These are phyloP conservation scores for Chascanopsetta lugubris DNA, from an alignment of 2,113 vertebrate species.

Conservation along the genomic window DNA sequence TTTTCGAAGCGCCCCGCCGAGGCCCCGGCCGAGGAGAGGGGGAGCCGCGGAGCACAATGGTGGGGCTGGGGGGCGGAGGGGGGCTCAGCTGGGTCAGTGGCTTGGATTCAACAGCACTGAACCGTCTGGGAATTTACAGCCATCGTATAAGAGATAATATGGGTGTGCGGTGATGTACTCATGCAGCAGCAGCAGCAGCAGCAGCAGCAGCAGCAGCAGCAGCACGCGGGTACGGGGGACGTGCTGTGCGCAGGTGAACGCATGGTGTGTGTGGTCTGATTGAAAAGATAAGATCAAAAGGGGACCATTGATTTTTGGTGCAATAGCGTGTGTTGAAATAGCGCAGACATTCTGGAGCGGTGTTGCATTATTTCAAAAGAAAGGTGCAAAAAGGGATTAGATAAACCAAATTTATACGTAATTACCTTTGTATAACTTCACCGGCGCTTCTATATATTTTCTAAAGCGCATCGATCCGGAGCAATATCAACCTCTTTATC, in stretches of 20 bases:
- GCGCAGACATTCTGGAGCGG: background rate
- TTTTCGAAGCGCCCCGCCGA: conserved; percentile 61
- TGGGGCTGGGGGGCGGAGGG: too few species aligned
- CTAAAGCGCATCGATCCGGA: background rate
- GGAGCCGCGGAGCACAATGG: conserved; percentile 55
- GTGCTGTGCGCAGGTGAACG: conserved; percentile 8
- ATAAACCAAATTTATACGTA: background rate
- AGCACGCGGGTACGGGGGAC: conserved; percentile 23
- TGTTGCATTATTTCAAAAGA: background rate
- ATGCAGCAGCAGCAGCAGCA: too few species aligned
- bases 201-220: too few species aligned
- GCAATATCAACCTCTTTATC: background rate
- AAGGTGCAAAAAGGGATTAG: background rate
- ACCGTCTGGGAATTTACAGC: conserved; percentile 71
- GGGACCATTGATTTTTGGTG: background rate
- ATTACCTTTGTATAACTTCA: background rate
- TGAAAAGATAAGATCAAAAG: conserved; percentile 25
- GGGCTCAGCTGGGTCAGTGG: conserved; percentile 42
- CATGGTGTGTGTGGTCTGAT: conserved; percentile 24
- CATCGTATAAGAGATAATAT: conserved; percentile 43
- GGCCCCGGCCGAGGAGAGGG: conserved; percentile 67
- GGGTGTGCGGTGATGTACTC: conserved; percentile 39
- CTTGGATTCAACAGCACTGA: conserved; percentile 68
- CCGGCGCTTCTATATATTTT: conserved; percentile 7
- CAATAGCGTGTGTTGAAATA: background rate